These are phyloP conservation scores for Syrphus vitripennis DNA, from an alignment of 2,888 invertebrate species.

Conservation along the genomic window DNA sequence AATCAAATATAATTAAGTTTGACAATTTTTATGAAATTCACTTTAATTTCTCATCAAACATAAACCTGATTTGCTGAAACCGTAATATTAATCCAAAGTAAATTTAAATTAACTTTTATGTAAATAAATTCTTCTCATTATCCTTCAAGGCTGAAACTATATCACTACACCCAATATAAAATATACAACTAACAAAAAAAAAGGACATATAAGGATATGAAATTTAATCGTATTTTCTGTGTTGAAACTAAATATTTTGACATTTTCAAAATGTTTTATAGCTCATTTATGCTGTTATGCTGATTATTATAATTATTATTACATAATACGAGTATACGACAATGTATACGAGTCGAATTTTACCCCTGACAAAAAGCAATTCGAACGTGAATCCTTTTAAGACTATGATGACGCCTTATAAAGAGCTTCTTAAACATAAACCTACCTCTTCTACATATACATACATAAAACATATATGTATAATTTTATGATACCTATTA, in stretches of 20 bases:
- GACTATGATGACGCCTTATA: background rate
- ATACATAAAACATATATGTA: background rate
- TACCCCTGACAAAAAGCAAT: background rate
- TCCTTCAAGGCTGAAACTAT: background rate
- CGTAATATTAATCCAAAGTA: background rate
- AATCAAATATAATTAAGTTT: no score
- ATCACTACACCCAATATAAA: background rate
- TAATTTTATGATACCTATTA: conserved; percentile 19
- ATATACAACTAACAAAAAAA: background rate
- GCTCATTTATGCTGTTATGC: conserved; percentile 14
- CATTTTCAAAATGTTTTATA: conserved; percentile 23
- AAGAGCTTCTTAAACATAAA: background rate
- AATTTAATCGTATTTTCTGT: background rate
- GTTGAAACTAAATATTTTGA: conserved; percentile 21
- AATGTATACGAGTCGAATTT: background rate
- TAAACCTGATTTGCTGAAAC: background rate
- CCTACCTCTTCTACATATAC: background rate
- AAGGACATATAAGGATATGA: background rate
- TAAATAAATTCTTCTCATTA: background rate
- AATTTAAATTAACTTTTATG: conserved; percentile 1
- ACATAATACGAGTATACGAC: background rate
- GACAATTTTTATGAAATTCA: no score
- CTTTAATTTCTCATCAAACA: background rate
- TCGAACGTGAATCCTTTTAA: conserved; percentile 19
- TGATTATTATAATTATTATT: conserved; percentile 11